Evolutionary conservation across 2,888 invertebrate species (phyloP), one percentile per base, ranked within the genome.

Genomic region (Griposia aprilina): DNA sequence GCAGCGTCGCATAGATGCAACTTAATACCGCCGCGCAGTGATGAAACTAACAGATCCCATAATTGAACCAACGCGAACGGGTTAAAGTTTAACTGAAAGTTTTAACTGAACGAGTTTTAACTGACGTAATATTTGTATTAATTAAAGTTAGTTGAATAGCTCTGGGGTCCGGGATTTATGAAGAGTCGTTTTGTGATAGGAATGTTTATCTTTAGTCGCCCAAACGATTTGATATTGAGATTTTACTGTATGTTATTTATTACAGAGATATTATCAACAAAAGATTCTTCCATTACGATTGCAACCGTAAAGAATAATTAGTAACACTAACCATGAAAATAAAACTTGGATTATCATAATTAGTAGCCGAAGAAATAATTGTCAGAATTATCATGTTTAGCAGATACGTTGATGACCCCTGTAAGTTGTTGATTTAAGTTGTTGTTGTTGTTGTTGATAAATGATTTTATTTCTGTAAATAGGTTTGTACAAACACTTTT

Each of bases 41-140:
- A 90, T 92, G 81, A 87, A 90, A 90, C 87, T 86, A 88, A 85
- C 86, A 88, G 90, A 85, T 87, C 88, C 79, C 87, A 80, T 65
- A 81, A 79, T 72, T 84, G 76, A 69, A 74, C 76, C 85, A 88
- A 74, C 88, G 84, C 76, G 84, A 89, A 74, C 88, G 84, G 91
- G 91, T 89, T 90, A 91, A 88, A 90, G 89, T 90, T 91, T 90
- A 90, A 89, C 86, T 85, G 77, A 82, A 84, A 84, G 77, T 83
- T 87, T 88, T 83, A 89, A 89, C 84, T 83, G 81, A 26, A 79
- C 62, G 20, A 79, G 74, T 69, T 82, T 76, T 76, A 85, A 83
- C 77, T 85, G 83, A 80, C 86, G 69, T 82, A 71, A 81, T 84
- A 78, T 78, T 88, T 84, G 68, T 74, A 80, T 74, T 83, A 62